phyloP scores from a whole-genome alignment of 2,797 vertebrate species.

The Phylloscopus collybita region DNA sequence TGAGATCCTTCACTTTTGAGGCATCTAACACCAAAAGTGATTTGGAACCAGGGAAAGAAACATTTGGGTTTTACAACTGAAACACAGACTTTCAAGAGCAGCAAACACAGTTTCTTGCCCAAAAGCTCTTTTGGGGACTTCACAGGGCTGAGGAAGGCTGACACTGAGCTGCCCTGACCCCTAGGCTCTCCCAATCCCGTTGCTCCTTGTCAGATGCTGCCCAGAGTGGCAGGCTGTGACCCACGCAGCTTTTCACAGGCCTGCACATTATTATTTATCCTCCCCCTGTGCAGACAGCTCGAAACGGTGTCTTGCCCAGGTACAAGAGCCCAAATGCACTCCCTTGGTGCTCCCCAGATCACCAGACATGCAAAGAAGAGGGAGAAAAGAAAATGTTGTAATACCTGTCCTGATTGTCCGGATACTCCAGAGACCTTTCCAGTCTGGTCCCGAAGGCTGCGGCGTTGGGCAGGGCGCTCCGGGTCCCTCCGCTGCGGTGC shows the following conservation, averaged over 20 bases:
- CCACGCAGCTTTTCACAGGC: rapidly evolving
- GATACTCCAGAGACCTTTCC: background rate
- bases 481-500: background rate
- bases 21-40: background rate
- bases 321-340: background rate
- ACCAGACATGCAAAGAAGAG: background rate
- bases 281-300: background rate
- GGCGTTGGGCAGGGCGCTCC: background rate
- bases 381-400: background rate
- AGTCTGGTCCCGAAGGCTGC: background rate
- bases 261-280: background rate
- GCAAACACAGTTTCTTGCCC: background rate
- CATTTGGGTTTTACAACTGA: background rate
- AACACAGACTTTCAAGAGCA: background rate
- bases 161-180: rapidly evolving
- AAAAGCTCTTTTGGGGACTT: background rate
- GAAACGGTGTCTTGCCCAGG: background rate
- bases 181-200: background rate
- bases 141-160: background rate
- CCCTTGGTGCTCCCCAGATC: background rate
- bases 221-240: background rate
- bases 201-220: rapidly evolving
- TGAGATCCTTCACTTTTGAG: background rate
- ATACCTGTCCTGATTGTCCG: background rate
- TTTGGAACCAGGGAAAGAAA: background rate